Evolutionary conservation across 1,140 invertebrate species (phyloP).

Genomic region (Trichomalopsis sarcophagae): DNA sequence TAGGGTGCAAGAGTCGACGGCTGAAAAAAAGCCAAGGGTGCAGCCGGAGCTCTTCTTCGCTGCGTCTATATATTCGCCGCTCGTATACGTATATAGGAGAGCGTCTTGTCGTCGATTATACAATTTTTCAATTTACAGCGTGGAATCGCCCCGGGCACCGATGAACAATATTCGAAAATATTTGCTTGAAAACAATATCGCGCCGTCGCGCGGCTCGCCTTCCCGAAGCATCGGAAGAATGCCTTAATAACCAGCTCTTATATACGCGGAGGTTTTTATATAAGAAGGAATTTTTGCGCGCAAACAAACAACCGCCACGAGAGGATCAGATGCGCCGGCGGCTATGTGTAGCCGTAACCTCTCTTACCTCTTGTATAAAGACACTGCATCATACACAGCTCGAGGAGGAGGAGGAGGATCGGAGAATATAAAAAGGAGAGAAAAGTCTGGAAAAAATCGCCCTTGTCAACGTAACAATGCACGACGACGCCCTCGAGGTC

Average conservation of each 20-base stretch:
- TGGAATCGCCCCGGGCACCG: neutral
- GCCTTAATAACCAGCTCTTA: neutral
- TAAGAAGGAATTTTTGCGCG: neutral
- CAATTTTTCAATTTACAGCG: neutral
- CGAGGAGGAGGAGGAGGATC: neutral
- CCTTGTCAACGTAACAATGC: conserved; percentile 45
- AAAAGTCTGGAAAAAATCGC: neutral
- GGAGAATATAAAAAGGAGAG: neutral
- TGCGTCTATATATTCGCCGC: too few relatives aligned
- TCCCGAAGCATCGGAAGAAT: neutral
- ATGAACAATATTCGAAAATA: conserved; percentile 3
- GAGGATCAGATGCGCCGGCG: conserved; percentile 21
- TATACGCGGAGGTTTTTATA: neutral
- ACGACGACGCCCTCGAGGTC: conserved; percentile 41
- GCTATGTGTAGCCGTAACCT: neutral
- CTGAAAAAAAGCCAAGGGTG: neutral
- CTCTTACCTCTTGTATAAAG: neutral
- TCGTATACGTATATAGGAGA: too few relatives aligned
- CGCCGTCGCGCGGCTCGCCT: neutral
- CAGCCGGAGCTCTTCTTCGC: too few relatives aligned
- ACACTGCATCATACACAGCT: neutral
- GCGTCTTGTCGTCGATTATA: too few relatives aligned
- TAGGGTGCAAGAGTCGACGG: conserved; percentile 2
- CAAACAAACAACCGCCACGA: conserved; percentile 7
- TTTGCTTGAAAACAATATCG: neutral